Evolutionary conservation across 2,888 invertebrate genomes (phyloP).

Genomic region (Leptopilina drosophilae): DNA sequence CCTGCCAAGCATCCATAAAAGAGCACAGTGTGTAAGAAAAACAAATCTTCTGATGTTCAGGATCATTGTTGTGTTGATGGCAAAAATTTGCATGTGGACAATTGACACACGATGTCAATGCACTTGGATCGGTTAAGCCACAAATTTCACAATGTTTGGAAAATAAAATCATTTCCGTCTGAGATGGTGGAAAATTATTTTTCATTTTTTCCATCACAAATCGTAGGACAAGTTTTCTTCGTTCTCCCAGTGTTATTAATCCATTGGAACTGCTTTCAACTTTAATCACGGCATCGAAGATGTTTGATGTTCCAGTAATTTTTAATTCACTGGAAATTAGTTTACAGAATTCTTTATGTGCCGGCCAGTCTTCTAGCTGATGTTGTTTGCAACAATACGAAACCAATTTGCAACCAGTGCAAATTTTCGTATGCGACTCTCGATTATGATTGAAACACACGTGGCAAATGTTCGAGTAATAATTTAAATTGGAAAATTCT

Average conservation of each 20-base stretch:
- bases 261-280: neutral
- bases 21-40: conserved; percentile 59
- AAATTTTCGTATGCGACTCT: conserved; percentile 63
- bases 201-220: conserved; percentile 47
- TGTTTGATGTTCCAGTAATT: neutral
- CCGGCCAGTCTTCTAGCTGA: conserved; percentile 68
- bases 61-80: conserved; percentile 55
- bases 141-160: conserved; percentile 66
- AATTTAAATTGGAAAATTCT: conserved; percentile 45
- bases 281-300: neutral
- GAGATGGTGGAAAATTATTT: conserved; percentile 59
- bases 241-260: neutral
- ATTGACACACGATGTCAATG: conserved; percentile 61
- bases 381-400: conserved; percentile 68
- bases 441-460: conserved; percentile 69
- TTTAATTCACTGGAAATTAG: conserved; percentile 56
- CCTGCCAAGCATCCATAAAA: conserved; percentile 60
- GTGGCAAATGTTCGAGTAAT: conserved; percentile 72
- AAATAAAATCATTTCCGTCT: conserved; percentile 69
- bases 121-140: conserved; percentile 57
- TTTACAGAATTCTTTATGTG: conserved; percentile 67
- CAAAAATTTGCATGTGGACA: conserved; percentile 69
- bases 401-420: conserved; percentile 68
- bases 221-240: neutral
- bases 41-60: conserved; percentile 59